Evolutionary conservation across 2,888 invertebrate species (phyloP), one percentile per base, ranked within the genome.

Genomic region (Tetheella fluctuosa): DNA sequence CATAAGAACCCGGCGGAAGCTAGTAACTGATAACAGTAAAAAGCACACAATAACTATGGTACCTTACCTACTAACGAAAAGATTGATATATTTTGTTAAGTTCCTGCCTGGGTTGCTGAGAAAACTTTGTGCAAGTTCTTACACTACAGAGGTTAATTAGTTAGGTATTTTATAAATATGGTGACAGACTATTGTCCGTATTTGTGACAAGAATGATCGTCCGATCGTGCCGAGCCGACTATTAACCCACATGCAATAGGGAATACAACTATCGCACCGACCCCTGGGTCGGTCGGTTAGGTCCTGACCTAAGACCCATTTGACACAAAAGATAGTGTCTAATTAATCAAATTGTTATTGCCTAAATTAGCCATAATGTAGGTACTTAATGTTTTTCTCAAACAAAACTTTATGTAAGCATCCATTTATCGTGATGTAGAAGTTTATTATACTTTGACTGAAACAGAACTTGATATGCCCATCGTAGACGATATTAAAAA

Each of bases 191-290:
- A 48, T 48, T 8, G 5, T 30, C 7, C 30, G 30, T 30, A 30
- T 30, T 30, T 34, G 13, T 34, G 10, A 48, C 10, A 48, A 48
- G 48, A 48, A 48, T 10, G 48, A 48, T 48, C 20, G 48, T 48
- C 2, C 48, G 48, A 48, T 48, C 48, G 42, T 42, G n/a, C 34
- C 54, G 55, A 69, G 59, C 64, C 60, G 59, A 72, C 72, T 75
- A 78, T 80, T 89, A 84, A 89, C 89, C 90, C 76, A 89, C 70
- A 83, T 89, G 79, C 76, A 81, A 77, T 74, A 80, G 80, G 77
- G 77, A 81, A 80, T 74, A 72, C 66, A 71, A 70, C 78, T 88
- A 89, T 88, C 87, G 65, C 71, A 61, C 48, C 76, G 83, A 82
- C 83, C 79, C 67, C 76, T n/a, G n/a, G n/a, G n/a, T n/a, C n/a